These are phyloP conservation scores for Saccopteryx bilineata DNA, from an alignment of 2,113 vertebrate species.

Conservation along the genomic window DNA sequence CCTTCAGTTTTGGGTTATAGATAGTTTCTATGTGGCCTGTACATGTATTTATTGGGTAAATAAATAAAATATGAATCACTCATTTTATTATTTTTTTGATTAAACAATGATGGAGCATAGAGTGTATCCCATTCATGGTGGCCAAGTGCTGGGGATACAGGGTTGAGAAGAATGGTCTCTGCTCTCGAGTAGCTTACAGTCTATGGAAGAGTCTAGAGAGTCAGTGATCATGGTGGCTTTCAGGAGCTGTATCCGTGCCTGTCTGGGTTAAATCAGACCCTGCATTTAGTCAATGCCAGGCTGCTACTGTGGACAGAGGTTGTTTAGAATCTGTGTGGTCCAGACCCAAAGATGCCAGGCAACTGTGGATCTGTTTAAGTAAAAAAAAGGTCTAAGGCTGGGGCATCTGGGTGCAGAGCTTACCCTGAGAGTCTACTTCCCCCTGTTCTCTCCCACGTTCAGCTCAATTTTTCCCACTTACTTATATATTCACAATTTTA, in stretches of 20 bases:
- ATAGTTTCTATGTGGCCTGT: neutral
- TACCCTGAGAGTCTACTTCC: neutral
- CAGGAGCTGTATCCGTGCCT: rapidly evolving
- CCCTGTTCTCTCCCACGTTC: neutral
- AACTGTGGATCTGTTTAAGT: too few species aligned
- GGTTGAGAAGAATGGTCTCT: neutral
- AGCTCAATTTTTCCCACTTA: neutral
- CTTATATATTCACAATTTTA: constrained; percentile 46
- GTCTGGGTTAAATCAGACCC: neutral
- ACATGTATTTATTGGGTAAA: neutral
- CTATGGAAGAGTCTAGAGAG: neutral
- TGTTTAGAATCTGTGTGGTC: neutral
- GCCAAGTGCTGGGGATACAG: rapidly evolving
- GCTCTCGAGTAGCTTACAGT: too few species aligned
- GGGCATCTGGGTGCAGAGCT: neutral
- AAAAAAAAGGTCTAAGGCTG: neutral
- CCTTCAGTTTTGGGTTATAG: neutral
- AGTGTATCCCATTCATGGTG: neutral
- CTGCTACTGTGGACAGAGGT: neutral
- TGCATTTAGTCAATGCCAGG: neutral
- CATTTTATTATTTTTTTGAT: neutral
- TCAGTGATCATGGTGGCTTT: neutral
- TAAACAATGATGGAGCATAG: neutral
- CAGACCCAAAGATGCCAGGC: neutral
- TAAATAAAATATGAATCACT: neutral